These are phyloP conservation scores for Ruditapes philippinarum DNA, from an alignment of 1,140 invertebrate genomes.

Conservation along the genomic window DNA sequence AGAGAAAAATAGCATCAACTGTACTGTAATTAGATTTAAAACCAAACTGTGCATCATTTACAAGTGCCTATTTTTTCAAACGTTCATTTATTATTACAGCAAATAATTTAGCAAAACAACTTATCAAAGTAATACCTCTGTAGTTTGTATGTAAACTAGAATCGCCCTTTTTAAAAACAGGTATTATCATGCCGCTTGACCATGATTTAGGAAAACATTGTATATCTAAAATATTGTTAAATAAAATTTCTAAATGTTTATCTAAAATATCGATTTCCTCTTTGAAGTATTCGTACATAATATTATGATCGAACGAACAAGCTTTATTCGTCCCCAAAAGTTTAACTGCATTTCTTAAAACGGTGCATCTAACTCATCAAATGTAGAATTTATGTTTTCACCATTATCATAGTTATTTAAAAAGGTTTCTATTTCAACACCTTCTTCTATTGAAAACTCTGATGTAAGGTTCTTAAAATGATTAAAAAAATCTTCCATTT, in stretches of 20 bases:
- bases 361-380: background rate
- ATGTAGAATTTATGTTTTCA: background rate
- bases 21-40: conserved; percentile 1
- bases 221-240: conserved; percentile 18
- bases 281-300: conserved; percentile 10
- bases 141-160: background rate
- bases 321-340: conserved; percentile 11
- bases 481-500: background rate
- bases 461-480: conserved; percentile 4
- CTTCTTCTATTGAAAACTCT: background rate
- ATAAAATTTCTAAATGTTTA: conserved; percentile 4
- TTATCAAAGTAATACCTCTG: conserved; percentile 49
- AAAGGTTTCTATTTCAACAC: background rate
- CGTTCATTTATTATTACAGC: conserved; percentile 35
- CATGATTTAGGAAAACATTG: conserved; percentile 1
- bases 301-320: conserved; percentile 3
- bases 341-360: background rate
- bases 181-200: conserved; percentile 30
- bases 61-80: background rate
- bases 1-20: background rate
- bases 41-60: conserved; percentile 30
- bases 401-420: background rate
- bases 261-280: conserved; percentile 14
- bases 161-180: conserved; percentile 21
- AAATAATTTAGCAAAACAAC: conserved; percentile 27